Conservation (phyloP, 2,113 vertebrate species). For the Papio anubis region DNA sequence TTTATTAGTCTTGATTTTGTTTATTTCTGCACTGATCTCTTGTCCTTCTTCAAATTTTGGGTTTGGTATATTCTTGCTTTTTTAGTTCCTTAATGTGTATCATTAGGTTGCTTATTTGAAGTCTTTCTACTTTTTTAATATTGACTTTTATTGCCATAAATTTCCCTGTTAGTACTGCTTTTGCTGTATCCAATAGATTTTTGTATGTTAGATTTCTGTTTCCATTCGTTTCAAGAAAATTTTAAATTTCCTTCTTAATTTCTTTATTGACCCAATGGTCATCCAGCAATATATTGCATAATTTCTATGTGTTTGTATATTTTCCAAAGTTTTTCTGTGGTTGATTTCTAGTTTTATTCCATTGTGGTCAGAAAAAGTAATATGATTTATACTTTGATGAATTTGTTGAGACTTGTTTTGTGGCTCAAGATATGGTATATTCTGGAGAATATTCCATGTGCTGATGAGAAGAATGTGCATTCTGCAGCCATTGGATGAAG, state of each 20-base stretch:
- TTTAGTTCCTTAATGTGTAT: not conserved
- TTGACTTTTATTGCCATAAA: not conserved
- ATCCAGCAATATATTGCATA: not conserved
- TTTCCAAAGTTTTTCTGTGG: not conserved
- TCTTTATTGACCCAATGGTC: not conserved
- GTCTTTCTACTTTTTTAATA: not conserved
- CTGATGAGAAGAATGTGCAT: not conserved
- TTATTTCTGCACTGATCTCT: not conserved
- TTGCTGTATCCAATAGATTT: not conserved
- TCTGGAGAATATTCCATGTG: not conserved
- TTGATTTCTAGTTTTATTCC: not conserved
- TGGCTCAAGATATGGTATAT: not conserved
- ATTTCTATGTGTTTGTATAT: not conserved
- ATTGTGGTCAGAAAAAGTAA: not conserved
- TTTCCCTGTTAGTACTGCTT: not conserved
- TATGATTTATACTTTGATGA: not conserved
- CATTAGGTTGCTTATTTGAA: not conserved
- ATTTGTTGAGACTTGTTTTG: not conserved
- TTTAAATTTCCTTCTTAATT: not conserved
- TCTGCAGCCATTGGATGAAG: not conserved
- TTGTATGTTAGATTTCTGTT: not conserved
- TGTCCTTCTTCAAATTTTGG: not conserved
- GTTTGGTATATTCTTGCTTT: not conserved
- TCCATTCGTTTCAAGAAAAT: not conserved
- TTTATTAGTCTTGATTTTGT: not conserved